Percentiles rank a stretch among this genome's conserved stretches.
phyloP scores from a whole-genome alignment of 2,888 invertebrate genomes.

The Scotopteryx bipunctaria region DNA sequence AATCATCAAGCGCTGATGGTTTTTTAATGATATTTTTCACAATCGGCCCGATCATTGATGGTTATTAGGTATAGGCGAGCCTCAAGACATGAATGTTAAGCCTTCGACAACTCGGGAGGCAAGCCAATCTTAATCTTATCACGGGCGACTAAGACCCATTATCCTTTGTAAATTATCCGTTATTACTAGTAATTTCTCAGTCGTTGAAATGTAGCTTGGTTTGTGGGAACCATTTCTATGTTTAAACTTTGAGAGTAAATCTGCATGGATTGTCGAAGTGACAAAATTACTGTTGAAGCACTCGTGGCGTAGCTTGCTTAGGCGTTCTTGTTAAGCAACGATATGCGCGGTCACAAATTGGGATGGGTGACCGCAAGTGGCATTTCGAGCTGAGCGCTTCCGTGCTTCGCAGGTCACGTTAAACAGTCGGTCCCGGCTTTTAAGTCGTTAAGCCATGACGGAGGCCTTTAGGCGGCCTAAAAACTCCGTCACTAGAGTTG shows the following conservation, averaged over 20 bases:
- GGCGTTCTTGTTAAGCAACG: no score
- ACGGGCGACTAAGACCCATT: conserved; percentile 37
- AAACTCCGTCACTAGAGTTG: no score
- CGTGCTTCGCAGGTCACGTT: no score
- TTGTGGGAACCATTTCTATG: conserved; percentile 36
- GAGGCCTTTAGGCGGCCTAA: no score
- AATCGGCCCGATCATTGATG: conserved; percentile 81
- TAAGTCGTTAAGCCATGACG: no score
- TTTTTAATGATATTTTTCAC: conserved; percentile 85
- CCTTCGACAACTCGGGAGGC: conserved; percentile 48
- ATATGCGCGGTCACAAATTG: no score
- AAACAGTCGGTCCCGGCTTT: no score
- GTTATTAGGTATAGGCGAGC: conserved; percentile 80
- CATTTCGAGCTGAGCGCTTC: no score
- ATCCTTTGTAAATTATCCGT: conserved; percentile 38
- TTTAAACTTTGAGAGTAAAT: conserved; percentile 17
- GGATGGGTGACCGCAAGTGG: no score
- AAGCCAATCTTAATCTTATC: conserved; percentile 49
- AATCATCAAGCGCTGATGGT: conserved; percentile 82
- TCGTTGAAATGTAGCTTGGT: conserved; percentile 33
- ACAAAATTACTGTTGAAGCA: neutral
- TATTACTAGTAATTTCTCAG: conserved; percentile 49
- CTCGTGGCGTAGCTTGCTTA: no score
- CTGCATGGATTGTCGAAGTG: conserved; percentile 5
- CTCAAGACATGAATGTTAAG: conserved; percentile 66